A percentile compares a stretch with the other conserved stretches of the same genome.
Evolutionary conservation across 2,113 vertebrate genomes (phyloP).

Genomic region (Ameiurus melas): DNA sequence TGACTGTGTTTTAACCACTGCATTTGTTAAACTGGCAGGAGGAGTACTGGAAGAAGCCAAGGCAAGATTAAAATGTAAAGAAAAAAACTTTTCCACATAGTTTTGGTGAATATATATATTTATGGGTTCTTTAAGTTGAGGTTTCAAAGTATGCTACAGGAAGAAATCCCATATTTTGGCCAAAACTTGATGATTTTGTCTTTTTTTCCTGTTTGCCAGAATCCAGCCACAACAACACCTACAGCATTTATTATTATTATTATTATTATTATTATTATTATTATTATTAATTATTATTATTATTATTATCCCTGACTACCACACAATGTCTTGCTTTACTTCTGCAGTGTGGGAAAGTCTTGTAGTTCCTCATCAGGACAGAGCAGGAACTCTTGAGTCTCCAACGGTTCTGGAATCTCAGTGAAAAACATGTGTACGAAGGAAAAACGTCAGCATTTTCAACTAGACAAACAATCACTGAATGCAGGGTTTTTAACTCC

Average conservation of each 20-base stretch:
- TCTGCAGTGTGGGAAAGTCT: conserved; percentile 1
- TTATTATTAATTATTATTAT: no score
- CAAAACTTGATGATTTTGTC: not conserved
- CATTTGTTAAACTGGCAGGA: not conserved
- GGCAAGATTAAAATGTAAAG: not conserved
- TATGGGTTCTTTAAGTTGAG: not conserved
- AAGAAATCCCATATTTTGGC: not conserved
- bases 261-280: no score
- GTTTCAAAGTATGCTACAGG: not conserved
- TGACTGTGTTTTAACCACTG: not conserved
- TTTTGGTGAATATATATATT: not conserved
- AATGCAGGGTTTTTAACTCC: not conserved
- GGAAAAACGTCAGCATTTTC: not conserved
- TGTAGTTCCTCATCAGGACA: not conserved
- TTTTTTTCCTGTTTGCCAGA: not conserved
- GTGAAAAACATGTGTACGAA: not conserved
- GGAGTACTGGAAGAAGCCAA: not conserved
- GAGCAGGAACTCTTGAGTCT: not conserved
- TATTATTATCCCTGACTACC: no score
- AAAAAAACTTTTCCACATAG: not conserved
- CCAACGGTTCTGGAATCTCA: not conserved
- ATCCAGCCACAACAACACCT: not conserved
- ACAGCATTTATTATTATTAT: not conserved
- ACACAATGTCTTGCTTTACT: no score
- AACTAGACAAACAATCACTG: not conserved